Evolutionary conservation across 1,140 invertebrate species (phyloP).

Genomic region (Drosophila guanche): DNA sequence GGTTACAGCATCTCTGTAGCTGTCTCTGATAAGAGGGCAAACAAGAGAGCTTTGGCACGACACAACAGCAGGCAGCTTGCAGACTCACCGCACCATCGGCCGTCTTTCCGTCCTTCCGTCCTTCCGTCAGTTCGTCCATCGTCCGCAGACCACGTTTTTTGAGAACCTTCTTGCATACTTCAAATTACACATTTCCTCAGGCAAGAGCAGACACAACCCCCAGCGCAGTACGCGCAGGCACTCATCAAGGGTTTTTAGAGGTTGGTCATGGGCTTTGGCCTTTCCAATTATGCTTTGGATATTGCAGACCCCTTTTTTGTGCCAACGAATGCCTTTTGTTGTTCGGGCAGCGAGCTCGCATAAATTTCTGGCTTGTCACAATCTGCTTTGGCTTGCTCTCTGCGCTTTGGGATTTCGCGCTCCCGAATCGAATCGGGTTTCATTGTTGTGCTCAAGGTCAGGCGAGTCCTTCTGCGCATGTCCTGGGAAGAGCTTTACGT

Average conservation of each 20-base stretch:
- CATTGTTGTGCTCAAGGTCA: conserved; percentile 61
- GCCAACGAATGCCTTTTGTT: conserved; percentile 37
- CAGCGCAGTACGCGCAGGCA: conserved; percentile 50
- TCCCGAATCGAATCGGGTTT: conserved; percentile 3
- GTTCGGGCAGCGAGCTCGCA: conserved; percentile 13
- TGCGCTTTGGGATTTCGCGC: conserved; percentile 4
- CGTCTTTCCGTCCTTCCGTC: too few relatives aligned
- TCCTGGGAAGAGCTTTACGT: conserved; percentile 40
- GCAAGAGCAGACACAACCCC: conserved; percentile 34
- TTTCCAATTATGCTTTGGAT: conserved; percentile 52
- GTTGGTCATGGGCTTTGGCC: conserved; percentile 31
- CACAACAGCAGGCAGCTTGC: conserved; percentile 4
- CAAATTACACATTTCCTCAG: conserved; percentile 64
- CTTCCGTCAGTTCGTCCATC: too few relatives aligned
- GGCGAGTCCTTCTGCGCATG: conserved; percentile 53
- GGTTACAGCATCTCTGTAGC: conserved; percentile 53
- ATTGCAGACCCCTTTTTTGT: conserved; percentile 24
- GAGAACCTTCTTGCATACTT: conserved; percentile 58
- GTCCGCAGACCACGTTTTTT: conserved; percentile 32
- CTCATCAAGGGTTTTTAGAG: conserved; percentile 64
- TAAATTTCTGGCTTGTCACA: conserved; percentile 48
- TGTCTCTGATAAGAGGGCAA: conserved; percentile 57
- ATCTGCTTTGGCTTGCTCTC: conserved; percentile 57
- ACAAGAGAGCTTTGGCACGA: conserved; percentile 32
- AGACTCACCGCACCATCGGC: background rate